These are phyloP conservation scores for Oryzias javanicus DNA, from an alignment of 2,113 vertebrate species.

Conservation along the genomic window DNA sequence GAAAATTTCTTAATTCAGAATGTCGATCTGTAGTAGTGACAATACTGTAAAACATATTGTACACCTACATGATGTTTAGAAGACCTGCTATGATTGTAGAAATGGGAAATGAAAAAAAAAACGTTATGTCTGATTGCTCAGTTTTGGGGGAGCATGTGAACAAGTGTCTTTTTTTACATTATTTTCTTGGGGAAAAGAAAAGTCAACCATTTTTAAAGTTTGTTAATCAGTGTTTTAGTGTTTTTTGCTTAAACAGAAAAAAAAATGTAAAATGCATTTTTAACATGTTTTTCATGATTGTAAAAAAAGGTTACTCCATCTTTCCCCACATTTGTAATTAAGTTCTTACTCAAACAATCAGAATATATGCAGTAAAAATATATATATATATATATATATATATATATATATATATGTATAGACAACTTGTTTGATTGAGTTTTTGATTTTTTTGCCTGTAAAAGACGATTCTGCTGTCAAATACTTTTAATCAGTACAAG, in stretches of 20 bases:
- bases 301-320: conserved; percentile 63
- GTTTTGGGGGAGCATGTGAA: conserved; percentile 72
- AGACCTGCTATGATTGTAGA: conserved; percentile 95
- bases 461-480: conserved; percentile 50
- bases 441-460: conserved; percentile 53
- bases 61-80: conserved; percentile 91
- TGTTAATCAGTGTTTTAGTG: conserved; percentile 74
- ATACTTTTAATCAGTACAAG: conserved; percentile 62
- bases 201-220: conserved; percentile 71
- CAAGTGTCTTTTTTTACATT: conserved; percentile 72
- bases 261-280: conserved; percentile 74
- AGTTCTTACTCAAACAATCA: too few species aligned
- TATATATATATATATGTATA: conserved; percentile 1
- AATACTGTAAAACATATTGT: conserved; percentile 88
- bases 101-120: conserved; percentile 41
- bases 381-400: conserved; percentile 1
- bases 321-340: conserved; percentile 60
- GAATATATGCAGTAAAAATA: conserved; percentile 38
- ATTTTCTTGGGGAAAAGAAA: conserved; percentile 54
- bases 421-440: conserved; percentile 54
- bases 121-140: conserved; percentile 69
- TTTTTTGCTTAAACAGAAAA: conserved; percentile 69
- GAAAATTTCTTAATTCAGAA: conserved; percentile 96
- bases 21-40: conserved; percentile 93
- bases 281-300: conserved; percentile 76